Base-by-base conservation (phyloP, 2,113 vertebrate genomes). In the Caranx melampygus region DNA sequence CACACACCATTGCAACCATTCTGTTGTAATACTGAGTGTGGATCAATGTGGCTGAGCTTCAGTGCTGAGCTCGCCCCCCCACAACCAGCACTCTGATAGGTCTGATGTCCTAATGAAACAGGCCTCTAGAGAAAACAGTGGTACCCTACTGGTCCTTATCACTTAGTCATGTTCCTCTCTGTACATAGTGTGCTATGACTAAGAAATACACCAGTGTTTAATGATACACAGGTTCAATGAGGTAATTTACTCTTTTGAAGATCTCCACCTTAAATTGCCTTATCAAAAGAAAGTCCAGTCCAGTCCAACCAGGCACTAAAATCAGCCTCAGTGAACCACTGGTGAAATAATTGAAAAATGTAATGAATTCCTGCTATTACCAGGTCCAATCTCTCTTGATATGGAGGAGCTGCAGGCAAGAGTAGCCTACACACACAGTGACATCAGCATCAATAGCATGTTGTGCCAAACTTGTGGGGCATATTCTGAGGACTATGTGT, bases 61-160 rank as follows among this genome's bases (percentile, higher is more conserved):
- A 47, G 74, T 78, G 89, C 90, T 89, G 85, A 89, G 88, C 83
- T 79, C 34, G 11, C 74, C 84, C 63, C 75, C 75, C 5, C 40
- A 26, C 40, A 26, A 35, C 62, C 78, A 71, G 81, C 80, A 72
- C 69, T 60, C 67, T 75, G 75, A 81, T 85, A 70, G 64, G 60
- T 89, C 58, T 77, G 40, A 70, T 87, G 89, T 87, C 85, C 68
- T 86, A 90, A 92, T 91, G 81, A 89, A 87, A 81, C 58, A 20
- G 10, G 73, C 81, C 81, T 82, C 71, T 40, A 21, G 79, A 76
- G 87, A 52, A 64, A 70, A 75, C 64, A 71, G 78, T 65, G 74
- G 79, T 70, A 75, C 61, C 72, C 44, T 52, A n/a, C 60, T 68
- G 79, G 47, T 71, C 82, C 81, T 52, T 80, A 45, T 69, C 58